phyloP scores from a whole-genome alignment of 2,797 vertebrate species.

The Halcyon chelicuti region DNA sequence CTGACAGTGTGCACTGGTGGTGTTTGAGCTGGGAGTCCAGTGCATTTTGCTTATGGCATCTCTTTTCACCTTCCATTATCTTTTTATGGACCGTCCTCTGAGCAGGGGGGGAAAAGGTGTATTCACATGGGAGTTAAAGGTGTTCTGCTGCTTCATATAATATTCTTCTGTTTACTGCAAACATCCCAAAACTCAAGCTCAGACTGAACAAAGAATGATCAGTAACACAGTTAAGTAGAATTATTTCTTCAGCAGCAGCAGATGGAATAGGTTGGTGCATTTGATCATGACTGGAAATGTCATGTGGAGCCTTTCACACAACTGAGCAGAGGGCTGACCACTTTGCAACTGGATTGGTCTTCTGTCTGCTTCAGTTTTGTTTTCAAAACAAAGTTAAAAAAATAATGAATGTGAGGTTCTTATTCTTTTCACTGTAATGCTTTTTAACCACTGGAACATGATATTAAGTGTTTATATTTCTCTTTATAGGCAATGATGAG shows the following conservation, averaged over 20 bases:
- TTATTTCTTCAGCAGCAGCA: not conserved
- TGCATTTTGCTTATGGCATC: not conserved
- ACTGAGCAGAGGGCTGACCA: not conserved
- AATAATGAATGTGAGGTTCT: not conserved
- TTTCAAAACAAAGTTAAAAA: not conserved
- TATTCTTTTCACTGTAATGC: not conserved
- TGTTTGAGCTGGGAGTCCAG: not conserved
- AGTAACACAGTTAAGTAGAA: not conserved
- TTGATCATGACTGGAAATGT: not conserved
- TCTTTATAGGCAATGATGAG: slow-evolving; percentile 92
- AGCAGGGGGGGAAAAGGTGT: not conserved
- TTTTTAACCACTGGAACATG: not conserved
- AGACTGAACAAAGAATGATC: not conserved
- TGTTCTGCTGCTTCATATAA: not conserved
- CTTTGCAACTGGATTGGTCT: not conserved
- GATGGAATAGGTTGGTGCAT: not conserved
- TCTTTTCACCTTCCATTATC: not conserved
- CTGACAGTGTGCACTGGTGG: not conserved
- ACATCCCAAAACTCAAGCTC: not conserved
- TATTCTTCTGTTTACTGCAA: not conserved
- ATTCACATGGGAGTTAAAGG: not conserved
- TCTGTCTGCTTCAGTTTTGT: not conserved
- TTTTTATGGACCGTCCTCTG: not conserved
- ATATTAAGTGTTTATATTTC: slow-evolving; percentile 59
- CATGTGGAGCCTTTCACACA: not conserved